Base-by-base conservation (phyloP, 2,888 invertebrate genomes). In the Caenorhabditis plicata region DNA sequence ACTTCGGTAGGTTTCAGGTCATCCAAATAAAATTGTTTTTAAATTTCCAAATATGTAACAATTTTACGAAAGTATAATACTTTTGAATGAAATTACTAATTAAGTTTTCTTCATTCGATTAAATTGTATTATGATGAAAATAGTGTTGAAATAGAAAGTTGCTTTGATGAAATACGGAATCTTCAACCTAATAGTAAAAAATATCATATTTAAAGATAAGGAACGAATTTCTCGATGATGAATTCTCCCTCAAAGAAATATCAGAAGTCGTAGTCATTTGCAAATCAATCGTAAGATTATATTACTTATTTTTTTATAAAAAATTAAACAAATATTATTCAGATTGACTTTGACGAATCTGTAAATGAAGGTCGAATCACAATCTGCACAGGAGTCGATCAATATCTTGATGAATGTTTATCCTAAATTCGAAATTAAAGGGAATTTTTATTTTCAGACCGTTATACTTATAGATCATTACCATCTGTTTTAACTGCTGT, bases 341-440 rank as follows among this genome's bases (percentile, higher is more conserved):
- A 84, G 84, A 81, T 84, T 36, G 84, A 85, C 64, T 83, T 84
- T 73, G 82, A 82, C 7, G 83, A 82, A 49, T 83, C 83, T n/a
- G 63, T 66, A 20, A 61, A 65, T 5, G 81, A 82, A 60, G 86
- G 87, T 29, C 86, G 88, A 74, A 88, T 91, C 72, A 86, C 87
- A 0, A 88, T 91, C 0, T 88, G 88, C 71, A 82, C 86, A 22
- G 89, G 89, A 43, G 86, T 92, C 2, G 89, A 90, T 80, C 83
- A 86, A 2, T 86, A 87, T 62, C 83, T 92, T 38, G 92, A 92
- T 81, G 86, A 86, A 32, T 40, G 61, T 61, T 25, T 11, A n/a
- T 19, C 4, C 2, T 9, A 8, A 19, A 11, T 32, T 29, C 9
- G 13, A 9, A 19, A 2, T 36, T 20, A 22, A 29, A 25, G 7